These are phyloP conservation scores for Rhinichthys osculus DNA, from an alignment of 2,797 vertebrate genomes.

Conservation along the genomic window DNA sequence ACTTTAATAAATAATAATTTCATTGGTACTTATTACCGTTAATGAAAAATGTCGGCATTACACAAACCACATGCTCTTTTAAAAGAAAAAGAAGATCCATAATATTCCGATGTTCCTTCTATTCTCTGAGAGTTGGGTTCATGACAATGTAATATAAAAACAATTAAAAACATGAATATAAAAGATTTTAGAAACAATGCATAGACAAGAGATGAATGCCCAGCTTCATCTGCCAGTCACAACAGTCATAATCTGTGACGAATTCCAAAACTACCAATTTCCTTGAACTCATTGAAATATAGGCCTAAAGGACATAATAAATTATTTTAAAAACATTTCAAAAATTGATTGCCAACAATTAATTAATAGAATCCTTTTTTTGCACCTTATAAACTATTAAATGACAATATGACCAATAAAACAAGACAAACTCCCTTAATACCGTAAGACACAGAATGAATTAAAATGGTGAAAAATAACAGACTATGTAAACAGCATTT, in stretches of 20 bases:
- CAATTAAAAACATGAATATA: not conserved
- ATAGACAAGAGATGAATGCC: conserved; percentile 6
- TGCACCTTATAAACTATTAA: not conserved
- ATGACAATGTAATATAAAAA: conserved; percentile 8
- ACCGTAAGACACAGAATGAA: not conserved
- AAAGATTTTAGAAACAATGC: not conserved
- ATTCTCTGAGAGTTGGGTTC: not conserved
- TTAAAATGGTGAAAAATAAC: conserved; percentile 18
- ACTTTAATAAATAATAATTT: conserved; percentile 36
- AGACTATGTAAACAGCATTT: conserved; percentile 1
- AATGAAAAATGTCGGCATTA: conserved; percentile 22
- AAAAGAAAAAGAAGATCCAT: not conserved
- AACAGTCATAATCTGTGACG: not conserved
- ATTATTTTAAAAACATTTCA: not conserved
- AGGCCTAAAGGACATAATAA: not conserved
- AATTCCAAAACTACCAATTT: not conserved
- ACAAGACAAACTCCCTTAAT: conserved; percentile 13
- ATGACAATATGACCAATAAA: not conserved
- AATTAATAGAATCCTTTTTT: not conserved
- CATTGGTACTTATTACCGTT: not conserved
- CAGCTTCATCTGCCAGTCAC: conserved; percentile 24
- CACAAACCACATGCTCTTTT: not conserved
- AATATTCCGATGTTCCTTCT: not conserved
- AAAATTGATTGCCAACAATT: conserved; percentile 2
- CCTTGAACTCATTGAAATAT: conserved; percentile 30